Conservation (phyloP, 2,797 vertebrate genomes). For the Pampus argenteus region DNA sequence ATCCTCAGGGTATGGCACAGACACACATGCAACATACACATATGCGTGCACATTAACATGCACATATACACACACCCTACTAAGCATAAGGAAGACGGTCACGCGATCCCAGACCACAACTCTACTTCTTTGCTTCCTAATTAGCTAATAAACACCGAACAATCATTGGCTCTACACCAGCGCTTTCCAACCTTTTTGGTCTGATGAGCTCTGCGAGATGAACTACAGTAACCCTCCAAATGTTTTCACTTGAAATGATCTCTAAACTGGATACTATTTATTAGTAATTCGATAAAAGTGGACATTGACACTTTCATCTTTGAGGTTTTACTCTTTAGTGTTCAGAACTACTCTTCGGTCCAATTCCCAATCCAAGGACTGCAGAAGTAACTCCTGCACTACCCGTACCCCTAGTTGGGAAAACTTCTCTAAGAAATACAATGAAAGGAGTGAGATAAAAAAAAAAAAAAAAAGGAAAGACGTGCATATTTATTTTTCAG, state of each 20-base stretch:
- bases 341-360: not conserved
- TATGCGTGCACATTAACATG: conserved; percentile 58
- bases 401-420: not conserved
- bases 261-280: not conserved
- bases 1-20: conserved; percentile 63
- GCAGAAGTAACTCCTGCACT: accelerated
- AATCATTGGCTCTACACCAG: not conserved
- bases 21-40: conserved; percentile 48
- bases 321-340: too few relatives aligned
- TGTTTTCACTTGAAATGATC: not conserved
- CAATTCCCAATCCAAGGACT: not conserved
- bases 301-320: too few relatives aligned
- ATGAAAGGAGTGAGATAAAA: not conserved
- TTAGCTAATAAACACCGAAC: conserved; percentile 34
- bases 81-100: conserved; percentile 69
- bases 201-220: not conserved
- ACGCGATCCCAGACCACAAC: conserved; percentile 53
- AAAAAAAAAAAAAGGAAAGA: not conserved
- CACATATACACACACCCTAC: conserved; percentile 58
- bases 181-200: not conserved
- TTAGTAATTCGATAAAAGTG: too few relatives aligned
- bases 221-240: not conserved
- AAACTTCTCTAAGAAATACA: not conserved
- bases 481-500: conserved; percentile 5
- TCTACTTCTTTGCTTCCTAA: conserved; percentile 26